These are phyloP conservation scores for Tethya wilhelma DNA, from an alignment of 37 sponge, comb jelly and placozoan genomes.

Conservation along the genomic window DNA sequence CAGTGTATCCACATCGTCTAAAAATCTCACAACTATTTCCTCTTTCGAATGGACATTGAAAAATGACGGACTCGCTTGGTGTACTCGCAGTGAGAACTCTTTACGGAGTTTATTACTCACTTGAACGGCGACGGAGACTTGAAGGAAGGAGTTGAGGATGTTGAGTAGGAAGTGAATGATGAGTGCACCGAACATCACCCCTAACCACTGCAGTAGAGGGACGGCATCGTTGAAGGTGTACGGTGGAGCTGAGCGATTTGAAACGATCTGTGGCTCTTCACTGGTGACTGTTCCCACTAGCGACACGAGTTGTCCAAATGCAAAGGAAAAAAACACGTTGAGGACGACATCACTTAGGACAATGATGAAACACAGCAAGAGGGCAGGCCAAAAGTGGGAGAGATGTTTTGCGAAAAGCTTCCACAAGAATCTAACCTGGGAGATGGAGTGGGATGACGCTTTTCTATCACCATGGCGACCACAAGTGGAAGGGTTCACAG, in stretches of 20 bases:
- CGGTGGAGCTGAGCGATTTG: background rate
- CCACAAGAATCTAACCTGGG: no score
- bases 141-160: background rate
- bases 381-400: background rate
- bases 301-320: constrained; percentile 17
- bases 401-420: constrained; percentile 6
- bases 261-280: background rate
- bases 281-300: constrained; percentile 1
- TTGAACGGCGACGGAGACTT: constrained; percentile 28
- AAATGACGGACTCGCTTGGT: constrained; percentile 6
- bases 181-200: constrained; percentile 28
- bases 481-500: no score
- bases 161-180: constrained; percentile 23
- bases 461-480: no score
- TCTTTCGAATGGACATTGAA: constrained; percentile 11
- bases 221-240: background rate
- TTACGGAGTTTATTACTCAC: constrained; percentile 28
- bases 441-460: no score
- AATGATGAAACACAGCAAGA: constrained; percentile 17
- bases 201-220: background rate
- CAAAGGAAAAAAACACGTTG: constrained; percentile 30
- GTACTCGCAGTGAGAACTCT: constrained; percentile 30
- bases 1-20: constrained; percentile 38
- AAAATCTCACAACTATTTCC: constrained; percentile 24
- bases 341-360: constrained; percentile 29